These are phyloP conservation scores for Poecilia latipinna DNA, from an alignment of 2,113 vertebrate genomes.

Conservation along the genomic window DNA sequence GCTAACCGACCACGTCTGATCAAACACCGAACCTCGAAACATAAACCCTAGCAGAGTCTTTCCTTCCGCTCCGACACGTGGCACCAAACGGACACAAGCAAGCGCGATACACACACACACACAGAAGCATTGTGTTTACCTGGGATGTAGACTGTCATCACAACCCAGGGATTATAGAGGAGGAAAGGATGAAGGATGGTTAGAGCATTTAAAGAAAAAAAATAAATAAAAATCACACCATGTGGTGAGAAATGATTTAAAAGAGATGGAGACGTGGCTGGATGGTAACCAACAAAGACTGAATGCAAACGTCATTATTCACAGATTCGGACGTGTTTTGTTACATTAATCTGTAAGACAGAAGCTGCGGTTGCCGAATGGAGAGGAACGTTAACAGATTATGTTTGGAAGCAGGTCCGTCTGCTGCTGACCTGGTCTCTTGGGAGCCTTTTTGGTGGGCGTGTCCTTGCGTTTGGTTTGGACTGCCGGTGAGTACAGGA, in stretches of 20 bases:
- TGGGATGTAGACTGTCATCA: constrained; percentile 86
- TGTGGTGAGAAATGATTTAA: not conserved
- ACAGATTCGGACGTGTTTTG: constrained; percentile 3
- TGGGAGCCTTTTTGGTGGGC: constrained; percentile 93
- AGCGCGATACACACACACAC: constrained; percentile 59
- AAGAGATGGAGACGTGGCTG: constrained; percentile 19
- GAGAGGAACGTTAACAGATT: not conserved
- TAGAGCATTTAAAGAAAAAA: constrained; percentile 4
- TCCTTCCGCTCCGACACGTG: not conserved
- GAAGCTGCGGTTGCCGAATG: not conserved
- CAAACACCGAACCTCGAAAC: not conserved
- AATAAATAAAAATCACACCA: not conserved
- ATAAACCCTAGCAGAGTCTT: too few relatives aligned
- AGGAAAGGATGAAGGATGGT: constrained; percentile 67
- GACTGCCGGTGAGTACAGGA: constrained; percentile 94
- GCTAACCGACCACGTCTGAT: not conserved
- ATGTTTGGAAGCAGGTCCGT: too few relatives aligned
- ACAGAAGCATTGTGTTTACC: constrained; percentile 74
- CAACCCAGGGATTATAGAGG: constrained; percentile 68
- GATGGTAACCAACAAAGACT: not conserved
- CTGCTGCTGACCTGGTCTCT: constrained; percentile 88
- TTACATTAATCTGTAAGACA: not conserved
- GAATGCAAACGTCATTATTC: not conserved
- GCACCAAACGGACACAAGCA: constrained; percentile 51
- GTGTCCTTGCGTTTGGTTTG: constrained; percentile 98